These are phyloP conservation scores for Apteryx mantelli DNA, from an alignment of 2,113 vertebrate genomes.

Conservation along the genomic window DNA sequence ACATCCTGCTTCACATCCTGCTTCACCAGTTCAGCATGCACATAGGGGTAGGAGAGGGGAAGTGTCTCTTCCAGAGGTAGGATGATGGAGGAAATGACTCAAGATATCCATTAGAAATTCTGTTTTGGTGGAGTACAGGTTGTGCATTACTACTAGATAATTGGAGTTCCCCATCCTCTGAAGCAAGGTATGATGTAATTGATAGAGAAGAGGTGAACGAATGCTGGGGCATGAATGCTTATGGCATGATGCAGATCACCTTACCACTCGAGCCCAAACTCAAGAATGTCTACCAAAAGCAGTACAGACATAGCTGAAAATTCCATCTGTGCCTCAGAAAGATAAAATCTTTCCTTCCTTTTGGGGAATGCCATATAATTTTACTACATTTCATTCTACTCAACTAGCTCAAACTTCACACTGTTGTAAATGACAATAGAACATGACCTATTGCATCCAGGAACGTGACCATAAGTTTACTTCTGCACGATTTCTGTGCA, in stretches of 20 bases:
- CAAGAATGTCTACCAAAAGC: not conserved
- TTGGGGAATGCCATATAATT: not conserved
- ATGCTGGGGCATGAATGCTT: not conserved
- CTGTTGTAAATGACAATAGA: not conserved
- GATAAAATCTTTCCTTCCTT: not conserved
- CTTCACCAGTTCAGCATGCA: not conserved
- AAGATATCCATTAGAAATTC: not conserved
- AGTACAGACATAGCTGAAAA: not conserved
- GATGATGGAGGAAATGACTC: not conserved
- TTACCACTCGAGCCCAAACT: not conserved
- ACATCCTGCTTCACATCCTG: not conserved
- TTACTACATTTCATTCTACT: not conserved
- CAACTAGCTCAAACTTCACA: not conserved
- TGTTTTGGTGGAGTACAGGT: not conserved
- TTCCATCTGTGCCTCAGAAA: not conserved
- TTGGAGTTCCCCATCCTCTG: not conserved
- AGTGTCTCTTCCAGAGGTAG: not conserved
- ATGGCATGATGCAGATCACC: not conserved
- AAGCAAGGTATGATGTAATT: not conserved
- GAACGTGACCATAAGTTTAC: not conserved
- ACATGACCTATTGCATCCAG: not conserved
- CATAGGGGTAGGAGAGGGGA: not conserved
- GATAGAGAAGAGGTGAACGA: not conserved
- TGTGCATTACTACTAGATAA: not conserved
- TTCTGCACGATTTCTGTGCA: not conserved